Evolutionary conservation across 2,113 vertebrate genomes (phyloP).

Genomic region (Ranitomeya imitator): DNA sequence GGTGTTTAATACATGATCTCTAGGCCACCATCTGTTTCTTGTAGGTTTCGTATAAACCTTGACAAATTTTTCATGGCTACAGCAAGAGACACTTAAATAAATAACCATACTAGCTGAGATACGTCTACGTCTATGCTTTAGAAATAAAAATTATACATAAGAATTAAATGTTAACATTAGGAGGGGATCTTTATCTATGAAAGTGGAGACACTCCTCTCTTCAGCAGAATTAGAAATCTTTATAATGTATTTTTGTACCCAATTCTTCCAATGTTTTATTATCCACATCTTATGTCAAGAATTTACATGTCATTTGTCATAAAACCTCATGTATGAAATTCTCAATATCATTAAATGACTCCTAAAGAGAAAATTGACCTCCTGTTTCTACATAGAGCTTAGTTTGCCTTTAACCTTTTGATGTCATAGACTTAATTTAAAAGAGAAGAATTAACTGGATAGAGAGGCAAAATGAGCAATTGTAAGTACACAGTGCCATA

Average conservation of each 20-base stretch:
- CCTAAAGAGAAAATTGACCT: too few relatives aligned
- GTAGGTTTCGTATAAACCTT: not conserved
- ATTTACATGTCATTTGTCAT: not conserved
- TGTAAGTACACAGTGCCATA: too few relatives aligned
- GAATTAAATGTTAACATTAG: not conserved
- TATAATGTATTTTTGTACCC: not conserved
- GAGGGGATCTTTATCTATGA: not conserved
- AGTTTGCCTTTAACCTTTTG: too few relatives aligned
- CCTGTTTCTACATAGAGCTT: too few relatives aligned
- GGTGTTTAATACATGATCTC: conserved; percentile 1
- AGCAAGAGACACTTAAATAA: not conserved
- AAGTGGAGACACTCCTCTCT: not conserved
- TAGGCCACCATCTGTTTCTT: not conserved
- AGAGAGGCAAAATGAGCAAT: too few relatives aligned
- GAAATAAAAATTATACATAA: not conserved
- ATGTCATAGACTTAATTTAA: too few relatives aligned
- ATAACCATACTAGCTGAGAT: not conserved
- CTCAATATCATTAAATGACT: not conserved
- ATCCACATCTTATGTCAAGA: not conserved
- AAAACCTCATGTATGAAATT: not conserved
- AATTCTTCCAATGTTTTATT: not conserved
- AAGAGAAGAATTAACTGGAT: too few relatives aligned
- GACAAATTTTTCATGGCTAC: conserved; percentile 1
- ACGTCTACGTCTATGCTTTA: not conserved
- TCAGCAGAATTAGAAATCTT: not conserved